Percentiles rank a stretch among this genome's conserved stretches.
Evolutionary conservation across 2,113 vertebrate species (phyloP).

Genomic region (Mystacornis crossleyi): DNA sequence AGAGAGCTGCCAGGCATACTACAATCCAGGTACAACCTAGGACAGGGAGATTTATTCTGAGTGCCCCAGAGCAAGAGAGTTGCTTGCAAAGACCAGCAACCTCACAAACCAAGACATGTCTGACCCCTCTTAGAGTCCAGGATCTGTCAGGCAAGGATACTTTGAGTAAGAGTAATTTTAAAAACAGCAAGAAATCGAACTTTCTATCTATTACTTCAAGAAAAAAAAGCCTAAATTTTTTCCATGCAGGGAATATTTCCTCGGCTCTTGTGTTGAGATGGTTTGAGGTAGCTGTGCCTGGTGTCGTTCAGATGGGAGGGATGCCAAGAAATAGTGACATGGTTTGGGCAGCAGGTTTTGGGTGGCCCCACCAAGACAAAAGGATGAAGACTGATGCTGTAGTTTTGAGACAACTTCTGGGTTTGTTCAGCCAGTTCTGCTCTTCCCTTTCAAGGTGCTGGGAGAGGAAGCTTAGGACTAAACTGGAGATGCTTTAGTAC

Average conservation of each 20-base stretch:
- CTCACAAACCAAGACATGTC: background rate
- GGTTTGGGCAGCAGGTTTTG: background rate
- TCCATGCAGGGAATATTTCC: background rate
- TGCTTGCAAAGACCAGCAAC: background rate
- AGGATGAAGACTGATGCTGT: background rate
- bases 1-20: no score
- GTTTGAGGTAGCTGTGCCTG: background rate
- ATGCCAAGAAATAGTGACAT: background rate
- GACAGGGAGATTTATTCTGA: background rate
- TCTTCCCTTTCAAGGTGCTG: background rate
- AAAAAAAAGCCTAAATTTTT: background rate
- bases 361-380: background rate
- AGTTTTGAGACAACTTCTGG: background rate
- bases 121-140: background rate
- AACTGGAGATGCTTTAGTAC: background rate
- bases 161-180: background rate
- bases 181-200: background rate
- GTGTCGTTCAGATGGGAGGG: accelerated
- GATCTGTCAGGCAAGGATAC: background rate
- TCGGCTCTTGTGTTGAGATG: background rate
- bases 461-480: background rate
- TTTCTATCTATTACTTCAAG: background rate
- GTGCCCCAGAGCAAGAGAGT: background rate
- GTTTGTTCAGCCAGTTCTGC: background rate
- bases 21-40: background rate